These are phyloP conservation scores for Mobula hypostoma DNA, from an alignment of 2,113 vertebrate species.

Conservation along the genomic window DNA sequence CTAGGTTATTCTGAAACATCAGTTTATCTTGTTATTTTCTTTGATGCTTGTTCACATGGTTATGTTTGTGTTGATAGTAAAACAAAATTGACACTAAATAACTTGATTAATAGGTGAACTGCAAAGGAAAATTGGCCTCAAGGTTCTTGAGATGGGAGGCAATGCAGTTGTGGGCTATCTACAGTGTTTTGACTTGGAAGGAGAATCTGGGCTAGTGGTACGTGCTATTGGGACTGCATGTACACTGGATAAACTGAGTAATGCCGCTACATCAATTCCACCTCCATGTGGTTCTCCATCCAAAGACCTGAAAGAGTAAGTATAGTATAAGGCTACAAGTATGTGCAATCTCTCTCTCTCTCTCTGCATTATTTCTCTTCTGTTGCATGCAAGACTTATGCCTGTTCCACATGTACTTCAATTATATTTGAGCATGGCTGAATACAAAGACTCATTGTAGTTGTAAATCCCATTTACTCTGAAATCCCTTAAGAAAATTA, in stretches of 20 bases:
- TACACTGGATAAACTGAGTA: slow-evolving; percentile 90
- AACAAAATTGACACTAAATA: not conserved
- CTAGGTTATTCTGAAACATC: not conserved
- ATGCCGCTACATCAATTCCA: slow-evolving; percentile 60
- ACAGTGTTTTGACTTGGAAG: slow-evolving; percentile 97
- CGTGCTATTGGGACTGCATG: slow-evolving; percentile 96
- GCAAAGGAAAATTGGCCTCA: slow-evolving; percentile 94
- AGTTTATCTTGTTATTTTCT: not conserved
- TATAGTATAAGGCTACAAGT: slow-evolving; percentile 53
- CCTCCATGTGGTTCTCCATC: slow-evolving; percentile 87
- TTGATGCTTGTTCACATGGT: not conserved
- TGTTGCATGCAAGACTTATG: not conserved
- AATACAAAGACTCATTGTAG: slow-evolving; percentile 3
- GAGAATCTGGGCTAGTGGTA: slow-evolving; percentile 91
- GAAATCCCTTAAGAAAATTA: not conserved
- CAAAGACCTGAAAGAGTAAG: slow-evolving; percentile 98
- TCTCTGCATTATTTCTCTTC: not conserved
- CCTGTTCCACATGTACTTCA: not conserved
- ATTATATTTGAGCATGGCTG: not conserved
- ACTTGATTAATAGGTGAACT: slow-evolving; percentile 71
- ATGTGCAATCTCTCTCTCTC: slow-evolving; percentile 41
- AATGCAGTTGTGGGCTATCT: slow-evolving; percentile 95
- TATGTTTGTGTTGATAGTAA: not conserved
- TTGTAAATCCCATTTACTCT: not conserved
- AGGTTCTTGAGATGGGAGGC: slow-evolving; percentile 96